Percentiles rank a stretch among this genome's conserved stretches.
phyloP scores from a whole-genome alignment of 2,113 vertebrate species.

The Galbula dea region DNA sequence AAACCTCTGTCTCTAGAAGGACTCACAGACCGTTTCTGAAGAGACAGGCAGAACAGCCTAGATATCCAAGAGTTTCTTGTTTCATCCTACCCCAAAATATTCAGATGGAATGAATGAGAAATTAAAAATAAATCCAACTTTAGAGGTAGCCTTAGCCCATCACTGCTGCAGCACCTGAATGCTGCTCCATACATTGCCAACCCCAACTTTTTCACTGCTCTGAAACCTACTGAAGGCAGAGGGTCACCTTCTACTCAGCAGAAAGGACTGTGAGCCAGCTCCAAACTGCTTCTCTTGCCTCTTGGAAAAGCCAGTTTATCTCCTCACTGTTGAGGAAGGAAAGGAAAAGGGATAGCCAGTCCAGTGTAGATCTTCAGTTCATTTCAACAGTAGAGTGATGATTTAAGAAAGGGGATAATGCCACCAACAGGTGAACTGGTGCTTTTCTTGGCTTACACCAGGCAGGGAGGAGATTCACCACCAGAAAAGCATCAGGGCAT shows the following conservation, averaged over 20 bases:
- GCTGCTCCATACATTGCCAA: not conserved
- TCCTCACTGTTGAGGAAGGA: not conserved
- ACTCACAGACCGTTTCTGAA: not conserved
- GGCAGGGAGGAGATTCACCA: not conserved
- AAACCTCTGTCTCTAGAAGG: not conserved
- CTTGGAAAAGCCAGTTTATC: not conserved
- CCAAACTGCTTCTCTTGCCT: not conserved
- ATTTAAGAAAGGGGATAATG: not conserved
- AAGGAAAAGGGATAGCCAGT: not conserved
- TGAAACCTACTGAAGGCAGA: not conserved
- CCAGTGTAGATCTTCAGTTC: not conserved
- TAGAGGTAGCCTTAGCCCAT: not conserved
- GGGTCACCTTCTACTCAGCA: not conserved
- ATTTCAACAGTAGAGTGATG: not conserved
- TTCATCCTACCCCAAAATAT: not conserved
- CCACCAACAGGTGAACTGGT: not conserved
- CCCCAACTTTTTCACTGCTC: not conserved
- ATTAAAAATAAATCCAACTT: not conserved
- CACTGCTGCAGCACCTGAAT: not conserved
- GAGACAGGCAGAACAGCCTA: not conserved
- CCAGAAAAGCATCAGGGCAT: not conserved
- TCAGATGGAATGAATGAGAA: not conserved
- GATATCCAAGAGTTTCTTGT: not conserved
- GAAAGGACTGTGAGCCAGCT: not conserved
- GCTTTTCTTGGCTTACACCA: not conserved